These are phyloP conservation scores for Aelia acuminata DNA, from an alignment of 2,888 invertebrate species.

Conservation along the genomic window DNA sequence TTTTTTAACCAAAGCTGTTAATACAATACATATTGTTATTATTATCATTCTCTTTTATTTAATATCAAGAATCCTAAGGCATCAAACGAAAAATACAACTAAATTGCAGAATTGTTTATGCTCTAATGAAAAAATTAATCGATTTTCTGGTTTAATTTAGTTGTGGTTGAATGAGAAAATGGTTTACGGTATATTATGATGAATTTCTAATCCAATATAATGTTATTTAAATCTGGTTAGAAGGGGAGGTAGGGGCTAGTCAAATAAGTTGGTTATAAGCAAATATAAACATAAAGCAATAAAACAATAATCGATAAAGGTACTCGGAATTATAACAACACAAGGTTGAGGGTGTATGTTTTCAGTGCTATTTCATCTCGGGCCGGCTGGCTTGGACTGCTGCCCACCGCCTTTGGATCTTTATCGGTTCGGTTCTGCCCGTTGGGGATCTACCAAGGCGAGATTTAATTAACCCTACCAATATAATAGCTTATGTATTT, in stretches of 20 bases:
- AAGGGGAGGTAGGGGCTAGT: not conserved
- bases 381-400: not conserved
- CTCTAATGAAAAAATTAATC: no score
- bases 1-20: no score
- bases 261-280: not conserved
- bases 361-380: conserved; percentile 42
- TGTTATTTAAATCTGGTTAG: not conserved
- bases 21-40: no score
- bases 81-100: no score
- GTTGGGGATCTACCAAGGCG: conserved; percentile 25
- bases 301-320: not conserved
- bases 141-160: no score
- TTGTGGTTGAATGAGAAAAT: no score
- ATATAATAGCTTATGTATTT: no score
- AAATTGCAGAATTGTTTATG: no score
- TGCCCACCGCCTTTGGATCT: conserved; percentile 4
- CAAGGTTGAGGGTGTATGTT: conserved; percentile 35
- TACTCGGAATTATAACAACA: conserved; percentile 33
- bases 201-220: not conserved
- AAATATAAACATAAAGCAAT: conserved; percentile 5
- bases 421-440: conserved; percentile 5
- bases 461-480: not conserved
- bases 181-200: no score
- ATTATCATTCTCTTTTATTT: no score
- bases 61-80: no score